Evolutionary conservation across 2,797 vertebrate species (phyloP).

Genomic region (Chaetophractus vellerosus): DNA sequence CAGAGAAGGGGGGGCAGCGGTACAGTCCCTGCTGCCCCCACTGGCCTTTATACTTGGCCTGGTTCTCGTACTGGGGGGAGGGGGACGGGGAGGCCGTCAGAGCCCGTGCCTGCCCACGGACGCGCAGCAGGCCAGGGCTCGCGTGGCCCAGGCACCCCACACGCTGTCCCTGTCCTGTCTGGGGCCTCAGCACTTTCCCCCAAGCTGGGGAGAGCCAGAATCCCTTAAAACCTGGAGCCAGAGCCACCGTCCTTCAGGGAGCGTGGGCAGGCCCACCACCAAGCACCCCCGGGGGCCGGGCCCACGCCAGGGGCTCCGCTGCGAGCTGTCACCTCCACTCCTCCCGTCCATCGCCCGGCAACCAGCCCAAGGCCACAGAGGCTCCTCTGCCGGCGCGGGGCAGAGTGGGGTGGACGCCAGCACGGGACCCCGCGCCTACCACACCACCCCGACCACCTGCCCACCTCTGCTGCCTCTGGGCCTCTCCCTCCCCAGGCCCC

Average conservation of each 20-base stretch:
- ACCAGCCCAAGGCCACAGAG: no score
- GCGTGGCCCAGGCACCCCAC: no score
- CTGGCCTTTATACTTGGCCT: constrained; percentile 83
- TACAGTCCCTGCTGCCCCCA: constrained; percentile 85
- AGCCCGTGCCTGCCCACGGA: no score
- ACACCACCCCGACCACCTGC: no score
- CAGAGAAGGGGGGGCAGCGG: constrained; percentile 85
- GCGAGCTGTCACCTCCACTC: no score
- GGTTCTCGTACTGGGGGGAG: constrained; percentile 89
- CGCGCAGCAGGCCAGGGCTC: background rate
- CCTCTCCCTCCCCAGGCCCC: background rate
- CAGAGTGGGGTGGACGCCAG: background rate
- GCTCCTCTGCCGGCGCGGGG: background rate
- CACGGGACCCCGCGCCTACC: background rate
- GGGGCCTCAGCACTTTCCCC: background rate
- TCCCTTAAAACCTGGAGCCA: background rate
- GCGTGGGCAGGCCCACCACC: background rate
- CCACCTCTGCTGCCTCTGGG: background rate
- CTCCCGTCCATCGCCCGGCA: no score
- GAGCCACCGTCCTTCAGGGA: background rate
- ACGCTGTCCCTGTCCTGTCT: background rate
- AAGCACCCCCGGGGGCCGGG: background rate
- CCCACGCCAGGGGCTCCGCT: no score
- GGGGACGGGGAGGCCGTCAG: background rate
- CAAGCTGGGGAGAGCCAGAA: background rate